Evolutionary conservation across 2,888 invertebrate genomes (phyloP).

Genomic region (Bugulina stolonifera): DNA sequence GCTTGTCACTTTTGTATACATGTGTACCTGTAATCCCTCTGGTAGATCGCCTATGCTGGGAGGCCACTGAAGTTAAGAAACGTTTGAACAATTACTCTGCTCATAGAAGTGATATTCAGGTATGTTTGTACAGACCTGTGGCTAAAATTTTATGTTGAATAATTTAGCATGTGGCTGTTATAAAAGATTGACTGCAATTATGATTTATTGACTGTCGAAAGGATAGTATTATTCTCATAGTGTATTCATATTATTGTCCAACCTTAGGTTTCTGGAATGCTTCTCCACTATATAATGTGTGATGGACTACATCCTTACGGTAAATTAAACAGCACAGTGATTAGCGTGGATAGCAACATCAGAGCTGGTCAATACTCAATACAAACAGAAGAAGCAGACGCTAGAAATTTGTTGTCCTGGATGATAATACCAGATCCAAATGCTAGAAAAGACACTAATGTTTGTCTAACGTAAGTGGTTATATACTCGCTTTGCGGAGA

Average conservation of each 20-base stretch:
- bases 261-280: conserved; percentile 4
- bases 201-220: too few species aligned
- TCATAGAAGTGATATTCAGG: conserved; percentile 20
- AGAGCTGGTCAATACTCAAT: not conserved
- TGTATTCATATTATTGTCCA: too few species aligned
- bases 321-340: not conserved
- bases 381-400: not conserved
- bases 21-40: too few species aligned
- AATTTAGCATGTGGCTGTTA: too few species aligned
- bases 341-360: conserved; percentile 15
- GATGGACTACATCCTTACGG: conserved; percentile 17
- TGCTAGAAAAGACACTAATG: conserved; percentile 10
- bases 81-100: not conserved
- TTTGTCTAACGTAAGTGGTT: conserved; percentile 8
- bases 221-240: too few species aligned
- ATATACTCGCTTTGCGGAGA: not conserved
- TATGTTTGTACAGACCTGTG: not conserved
- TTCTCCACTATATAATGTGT: conserved; percentile 20
- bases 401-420: not conserved
- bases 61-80: conserved; percentile 21
- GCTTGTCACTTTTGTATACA: too few species aligned
- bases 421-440: not conserved
- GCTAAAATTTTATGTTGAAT: too few species aligned
- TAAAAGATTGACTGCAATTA: too few species aligned
- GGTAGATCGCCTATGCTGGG: conserved; percentile 11